These are phyloP conservation scores for Crotalus helleri DNA, from an alignment of 2,113 vertebrate species.

Conservation along the genomic window DNA sequence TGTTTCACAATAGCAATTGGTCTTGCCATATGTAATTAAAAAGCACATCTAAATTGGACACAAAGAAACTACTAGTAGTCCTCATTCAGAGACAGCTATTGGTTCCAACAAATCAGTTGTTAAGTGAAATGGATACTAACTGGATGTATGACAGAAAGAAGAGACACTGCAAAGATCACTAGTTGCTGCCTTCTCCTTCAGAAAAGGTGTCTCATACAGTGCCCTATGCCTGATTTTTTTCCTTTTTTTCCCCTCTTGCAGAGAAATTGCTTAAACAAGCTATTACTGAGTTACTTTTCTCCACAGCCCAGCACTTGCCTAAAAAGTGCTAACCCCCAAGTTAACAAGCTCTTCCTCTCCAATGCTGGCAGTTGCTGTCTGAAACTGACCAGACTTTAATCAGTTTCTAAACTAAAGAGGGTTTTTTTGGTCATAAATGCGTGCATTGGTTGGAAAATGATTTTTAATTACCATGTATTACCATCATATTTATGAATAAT, in stretches of 20 bases:
- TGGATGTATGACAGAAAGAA: neutral
- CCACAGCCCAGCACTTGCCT: neutral
- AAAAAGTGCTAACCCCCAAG: neutral
- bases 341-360: neutral
- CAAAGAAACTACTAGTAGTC: neutral
- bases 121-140: neutral
- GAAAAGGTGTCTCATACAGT: neutral
- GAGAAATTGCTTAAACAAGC: neutral
- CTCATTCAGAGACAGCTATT: neutral
- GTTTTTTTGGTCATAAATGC: neutral
- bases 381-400: neutral
- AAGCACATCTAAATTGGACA: neutral
- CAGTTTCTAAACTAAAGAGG: neutral
- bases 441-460: neutral
- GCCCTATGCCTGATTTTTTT: neutral
- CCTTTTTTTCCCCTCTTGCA: neutral
- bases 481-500: neutral
- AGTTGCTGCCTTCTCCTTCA: neutral
- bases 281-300: neutral
- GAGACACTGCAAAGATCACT: neutral
- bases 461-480: neutral
- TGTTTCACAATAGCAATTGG: conserved; percentile 13
- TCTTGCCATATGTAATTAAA: conserved; percentile 5
- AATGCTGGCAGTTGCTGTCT: neutral
- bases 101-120: neutral